These are phyloP conservation scores for Zenarchopterus dispar DNA, from an alignment of 2,797 vertebrate species.

Conservation along the genomic window DNA sequence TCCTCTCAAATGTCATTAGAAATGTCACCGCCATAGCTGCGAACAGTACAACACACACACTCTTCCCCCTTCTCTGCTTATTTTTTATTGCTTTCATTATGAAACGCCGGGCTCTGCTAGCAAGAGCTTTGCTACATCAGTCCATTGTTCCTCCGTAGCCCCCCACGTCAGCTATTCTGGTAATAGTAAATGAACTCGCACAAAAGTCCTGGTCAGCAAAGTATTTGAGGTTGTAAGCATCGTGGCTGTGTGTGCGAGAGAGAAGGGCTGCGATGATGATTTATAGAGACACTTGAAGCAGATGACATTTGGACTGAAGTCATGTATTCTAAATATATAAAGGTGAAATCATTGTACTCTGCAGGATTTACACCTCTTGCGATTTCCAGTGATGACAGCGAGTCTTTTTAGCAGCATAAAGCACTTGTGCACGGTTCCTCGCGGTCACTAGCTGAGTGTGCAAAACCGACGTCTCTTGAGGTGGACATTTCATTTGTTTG, in stretches of 20 bases:
- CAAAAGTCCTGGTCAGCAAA: slow-evolving; percentile 25
- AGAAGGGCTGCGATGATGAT: slow-evolving; percentile 33
- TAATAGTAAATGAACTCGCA: not conserved
- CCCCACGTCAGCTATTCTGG: slow-evolving; percentile 13
- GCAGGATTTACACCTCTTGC: slow-evolving; percentile 46
- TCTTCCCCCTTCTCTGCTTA: not conserved
- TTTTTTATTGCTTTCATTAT: slow-evolving; percentile 26
- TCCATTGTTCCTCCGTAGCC: slow-evolving; percentile 15
- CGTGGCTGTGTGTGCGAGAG: slow-evolving; percentile 12
- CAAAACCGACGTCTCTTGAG: slow-evolving; percentile 1
- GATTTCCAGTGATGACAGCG: slow-evolving; percentile 18
- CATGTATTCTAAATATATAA: slow-evolving; percentile 23
- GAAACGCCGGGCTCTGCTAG: slow-evolving; percentile 49
- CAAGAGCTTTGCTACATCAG: slow-evolving; percentile 37
- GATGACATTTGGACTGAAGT: slow-evolving; percentile 17
- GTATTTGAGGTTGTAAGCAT: slow-evolving; percentile 19
- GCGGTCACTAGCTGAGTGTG: not conserved
- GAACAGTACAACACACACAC: not conserved
- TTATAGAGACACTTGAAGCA: slow-evolving; percentile 21
- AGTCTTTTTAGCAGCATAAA: slow-evolving; percentile 11
- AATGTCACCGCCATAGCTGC: too few species aligned
- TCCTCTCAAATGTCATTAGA: not conserved
- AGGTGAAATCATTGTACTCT: slow-evolving; percentile 33
- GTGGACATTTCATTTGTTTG: not conserved
- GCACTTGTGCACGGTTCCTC: slow-evolving; percentile 17